Conservation (phyloP, 92 coral and sea anemone species). For the Palythoa grandiflora region DNA sequence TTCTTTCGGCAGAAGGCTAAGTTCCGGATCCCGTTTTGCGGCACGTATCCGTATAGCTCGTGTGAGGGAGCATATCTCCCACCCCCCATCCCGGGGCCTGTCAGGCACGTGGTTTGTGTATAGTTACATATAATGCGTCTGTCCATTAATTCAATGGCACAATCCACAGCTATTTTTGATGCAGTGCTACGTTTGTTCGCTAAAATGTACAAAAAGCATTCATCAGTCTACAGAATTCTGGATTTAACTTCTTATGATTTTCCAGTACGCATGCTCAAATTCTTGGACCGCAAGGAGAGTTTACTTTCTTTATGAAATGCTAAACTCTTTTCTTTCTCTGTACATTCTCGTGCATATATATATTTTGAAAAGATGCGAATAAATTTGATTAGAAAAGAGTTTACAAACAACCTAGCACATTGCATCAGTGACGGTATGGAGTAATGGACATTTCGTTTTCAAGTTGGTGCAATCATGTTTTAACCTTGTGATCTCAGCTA, state of each 20-base stretch:
- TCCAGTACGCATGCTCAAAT: neutral
- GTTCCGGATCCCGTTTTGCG: too few species aligned
- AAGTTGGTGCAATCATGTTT: neutral
- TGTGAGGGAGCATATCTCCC: too few species aligned
- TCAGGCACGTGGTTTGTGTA: too few species aligned
- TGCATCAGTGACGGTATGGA: neutral
- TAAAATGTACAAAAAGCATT: too few species aligned
- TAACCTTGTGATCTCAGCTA: neutral
- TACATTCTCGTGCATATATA: neutral
- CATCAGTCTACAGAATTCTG: too few species aligned
- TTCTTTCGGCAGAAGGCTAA: too few species aligned
- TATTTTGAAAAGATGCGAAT: neutral
- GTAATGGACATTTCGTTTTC: neutral
- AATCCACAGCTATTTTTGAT: too few species aligned
- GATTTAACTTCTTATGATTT: neutral
- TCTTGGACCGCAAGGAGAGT: neutral
- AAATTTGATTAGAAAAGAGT: neutral
- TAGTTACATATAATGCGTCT: too few species aligned
- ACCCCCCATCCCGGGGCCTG: too few species aligned
- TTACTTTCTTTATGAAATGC: neutral
- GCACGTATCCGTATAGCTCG: too few species aligned
- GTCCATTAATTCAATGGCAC: too few species aligned
- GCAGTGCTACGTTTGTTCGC: too few species aligned
- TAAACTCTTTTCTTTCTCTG: neutral
- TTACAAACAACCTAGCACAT: neutral